Percentiles rank a stretch among this genome's conserved stretches.
Evolutionary conservation across 2,888 invertebrate genomes (phyloP).

Genomic region (Agonopterix subpropinquella): DNA sequence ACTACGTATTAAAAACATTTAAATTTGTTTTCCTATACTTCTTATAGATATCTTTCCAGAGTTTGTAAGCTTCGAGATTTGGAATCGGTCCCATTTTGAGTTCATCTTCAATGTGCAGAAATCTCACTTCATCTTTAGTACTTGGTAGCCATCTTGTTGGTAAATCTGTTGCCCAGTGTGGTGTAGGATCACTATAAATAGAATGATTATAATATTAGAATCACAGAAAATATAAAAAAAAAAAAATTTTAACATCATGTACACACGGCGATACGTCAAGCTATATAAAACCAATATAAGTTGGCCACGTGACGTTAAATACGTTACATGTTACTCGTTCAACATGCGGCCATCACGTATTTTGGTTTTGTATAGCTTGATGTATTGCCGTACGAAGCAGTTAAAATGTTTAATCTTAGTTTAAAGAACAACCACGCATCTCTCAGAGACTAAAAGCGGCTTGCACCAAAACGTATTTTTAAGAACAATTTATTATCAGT

Average conservation of each 20-base stretch:
- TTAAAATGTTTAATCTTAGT: too few relatives aligned
- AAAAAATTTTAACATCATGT: not conserved
- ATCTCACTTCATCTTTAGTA: conserved; percentile 24
- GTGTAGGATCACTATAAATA: conserved; percentile 45
- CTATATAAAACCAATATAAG: too few relatives aligned
- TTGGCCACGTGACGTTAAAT: too few relatives aligned
- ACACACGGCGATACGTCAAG: too few relatives aligned
- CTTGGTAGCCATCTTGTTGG: conserved; percentile 43
- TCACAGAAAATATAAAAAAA: not conserved
- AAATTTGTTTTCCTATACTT: conserved; percentile 19
- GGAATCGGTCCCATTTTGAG: conserved; percentile 35
- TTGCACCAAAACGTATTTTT: too few relatives aligned
- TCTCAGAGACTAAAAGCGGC: too few relatives aligned
- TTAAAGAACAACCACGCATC: too few relatives aligned
- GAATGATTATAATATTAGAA: conserved; percentile 1
- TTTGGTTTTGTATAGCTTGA: too few relatives aligned
- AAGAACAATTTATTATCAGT: too few relatives aligned
- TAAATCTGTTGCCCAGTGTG: conserved; percentile 16
- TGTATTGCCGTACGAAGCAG: too few relatives aligned
- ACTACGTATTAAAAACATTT: not conserved
- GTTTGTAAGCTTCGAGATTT: conserved; percentile 26
- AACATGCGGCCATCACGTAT: too few relatives aligned
- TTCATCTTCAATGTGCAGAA: conserved; percentile 36
- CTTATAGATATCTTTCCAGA: conserved; percentile 43
- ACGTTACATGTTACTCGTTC: too few relatives aligned